A percentile compares a stretch with the other conserved stretches of the same genome.
Conservation (phyloP, 2,113 vertebrate species). For the Thalassarche chlororhynchos region DNA sequence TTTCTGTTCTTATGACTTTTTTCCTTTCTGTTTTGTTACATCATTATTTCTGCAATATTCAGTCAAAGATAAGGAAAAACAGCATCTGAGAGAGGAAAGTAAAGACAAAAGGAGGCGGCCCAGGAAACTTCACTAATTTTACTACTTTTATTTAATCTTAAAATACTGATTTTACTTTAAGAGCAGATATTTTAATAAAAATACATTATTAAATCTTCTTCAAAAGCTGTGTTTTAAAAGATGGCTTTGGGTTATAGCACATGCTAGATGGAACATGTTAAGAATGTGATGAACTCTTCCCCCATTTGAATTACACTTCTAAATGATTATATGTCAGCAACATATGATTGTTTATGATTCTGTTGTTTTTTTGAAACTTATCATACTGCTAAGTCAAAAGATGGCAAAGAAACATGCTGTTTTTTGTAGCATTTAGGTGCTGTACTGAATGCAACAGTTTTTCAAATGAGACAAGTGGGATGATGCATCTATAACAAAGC, state of each 20-base stretch:
- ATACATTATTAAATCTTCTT: not conserved
- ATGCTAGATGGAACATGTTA: not conserved
- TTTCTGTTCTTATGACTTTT: not conserved
- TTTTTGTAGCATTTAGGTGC: not conserved
- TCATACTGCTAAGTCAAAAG: not conserved
- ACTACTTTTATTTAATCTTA: not conserved
- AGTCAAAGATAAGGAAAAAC: not conserved
- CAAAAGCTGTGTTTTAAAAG: not conserved
- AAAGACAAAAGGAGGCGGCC: not conserved
- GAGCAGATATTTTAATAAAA: not conserved
- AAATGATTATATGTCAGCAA: not conserved
- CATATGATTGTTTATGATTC: not conserved
- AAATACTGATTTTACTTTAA: not conserved
- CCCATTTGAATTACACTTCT: not conserved
- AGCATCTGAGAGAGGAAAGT: not conserved
- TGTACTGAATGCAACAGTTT: not conserved
- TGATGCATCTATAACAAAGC: not conserved
- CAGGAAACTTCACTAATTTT: not conserved
- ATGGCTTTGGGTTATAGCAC: not conserved
- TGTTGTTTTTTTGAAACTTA: not conserved
- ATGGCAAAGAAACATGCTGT: not conserved
- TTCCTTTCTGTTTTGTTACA: not conserved
- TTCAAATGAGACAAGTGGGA: not conserved
- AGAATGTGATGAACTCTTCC: not conserved
- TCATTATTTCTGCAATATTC: not conserved